Evolutionary conservation across 2,888 invertebrate species (phyloP), one percentile per base, ranked within the genome.

Genomic region (Abrostola triplasia): DNA sequence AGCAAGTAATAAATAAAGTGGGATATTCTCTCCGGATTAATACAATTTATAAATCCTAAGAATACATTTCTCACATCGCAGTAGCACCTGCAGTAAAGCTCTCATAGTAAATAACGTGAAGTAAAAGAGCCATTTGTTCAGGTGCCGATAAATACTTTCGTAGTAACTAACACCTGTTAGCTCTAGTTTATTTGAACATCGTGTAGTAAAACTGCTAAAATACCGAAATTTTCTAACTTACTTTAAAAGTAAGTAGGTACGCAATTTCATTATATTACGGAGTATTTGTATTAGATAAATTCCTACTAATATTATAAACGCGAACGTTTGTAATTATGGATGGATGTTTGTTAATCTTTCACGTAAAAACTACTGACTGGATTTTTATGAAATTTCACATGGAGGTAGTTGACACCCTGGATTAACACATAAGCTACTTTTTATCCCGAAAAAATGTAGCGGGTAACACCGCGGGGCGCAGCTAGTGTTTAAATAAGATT

Each of bases 111-210:
- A 66, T 57, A 76, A 72, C 61, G 68, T 67, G 62, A 76, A 80
- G 76, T 77, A 84, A 52, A 53, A 79, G 64, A 76, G 72, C 71
- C 73, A 82, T 84, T 86, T 84, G 80, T 79, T 82, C 88, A 88
- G 84, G 82, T 88, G 86, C 70, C 71, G 74, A 72, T 67, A 73
- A 83, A 75, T 76, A 71, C 55, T 37, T 59, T 56, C 47, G 36
- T 54, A 80, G 78, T 83, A 81, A 84, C 83, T 79, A 77, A 80
- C 79, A 75, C 70, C 67, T 82, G 79, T 77, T 79, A 77, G 80
- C 65, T 69, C 65, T 36, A 52, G 58, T 65, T 72, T 65, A 70
- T 49, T 73, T 58, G 63, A 64, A 71, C 67, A 64, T 66, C 55
- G 55, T 59, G 64, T 61, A 54, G 24, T 49, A 56, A 55, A 65